These are phyloP conservation scores for Achroia grisella DNA, from an alignment of 1,140 invertebrate genomes.

Conservation along the genomic window DNA sequence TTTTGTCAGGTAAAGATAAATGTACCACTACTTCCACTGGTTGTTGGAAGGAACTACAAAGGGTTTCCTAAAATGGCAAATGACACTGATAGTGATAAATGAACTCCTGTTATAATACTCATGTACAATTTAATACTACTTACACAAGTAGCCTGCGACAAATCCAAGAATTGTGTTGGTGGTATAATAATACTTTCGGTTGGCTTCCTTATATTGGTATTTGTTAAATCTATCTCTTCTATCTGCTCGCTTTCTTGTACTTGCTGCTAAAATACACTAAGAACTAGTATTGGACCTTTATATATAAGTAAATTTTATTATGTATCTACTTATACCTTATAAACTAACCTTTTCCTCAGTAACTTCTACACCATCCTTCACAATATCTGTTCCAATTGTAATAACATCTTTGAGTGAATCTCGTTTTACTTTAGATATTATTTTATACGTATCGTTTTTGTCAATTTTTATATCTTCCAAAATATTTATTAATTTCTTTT, in stretches of 20 bases:
- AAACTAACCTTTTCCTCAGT: neutral
- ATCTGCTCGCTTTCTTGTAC: slow-evolving; percentile 16
- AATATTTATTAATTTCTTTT: slow-evolving; percentile 50
- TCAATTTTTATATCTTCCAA: slow-evolving; percentile 46
- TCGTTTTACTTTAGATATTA: slow-evolving; percentile 33
- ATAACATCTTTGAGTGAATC: slow-evolving; percentile 14
- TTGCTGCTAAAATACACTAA: neutral
- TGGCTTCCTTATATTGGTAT: slow-evolving; percentile 8
- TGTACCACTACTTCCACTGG: slow-evolving; percentile 1
- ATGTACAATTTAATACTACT: neutral
- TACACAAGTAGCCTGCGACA: slow-evolving; percentile 16
- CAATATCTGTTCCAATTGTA: slow-evolving; percentile 9
- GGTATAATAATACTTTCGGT: slow-evolving; percentile 24
- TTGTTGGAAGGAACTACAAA: neutral
- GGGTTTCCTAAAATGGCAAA: neutral
- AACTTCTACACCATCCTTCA: slow-evolving; percentile 5
- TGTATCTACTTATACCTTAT: neutral
- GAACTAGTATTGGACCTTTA: neutral
- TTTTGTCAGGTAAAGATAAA: neutral
- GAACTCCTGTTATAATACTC: slow-evolving; percentile 5
- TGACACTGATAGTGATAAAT: neutral
- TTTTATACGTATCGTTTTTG: slow-evolving; percentile 30
- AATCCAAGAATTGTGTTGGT: slow-evolving; percentile 45
- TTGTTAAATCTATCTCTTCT: slow-evolving; percentile 28
- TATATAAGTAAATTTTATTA: neutral